Base-by-base conservation (phyloP, 1,140 invertebrate species). In the Drosophila tropicalis region DNA sequence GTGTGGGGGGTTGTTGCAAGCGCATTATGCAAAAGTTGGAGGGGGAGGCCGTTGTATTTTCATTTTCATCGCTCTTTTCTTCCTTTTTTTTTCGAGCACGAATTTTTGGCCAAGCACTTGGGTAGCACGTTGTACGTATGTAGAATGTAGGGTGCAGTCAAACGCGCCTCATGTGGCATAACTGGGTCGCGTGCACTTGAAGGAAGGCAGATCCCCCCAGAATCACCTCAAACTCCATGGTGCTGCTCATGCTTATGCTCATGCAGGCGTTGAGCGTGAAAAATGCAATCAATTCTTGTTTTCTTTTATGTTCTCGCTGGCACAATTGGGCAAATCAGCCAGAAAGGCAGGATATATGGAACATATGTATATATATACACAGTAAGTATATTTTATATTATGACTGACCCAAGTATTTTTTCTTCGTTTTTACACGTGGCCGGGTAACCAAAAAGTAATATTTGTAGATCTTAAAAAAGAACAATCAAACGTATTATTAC, bases 321-420 rank as follows among this genome's bases (percentile, higher is more conserved):
- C 73, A 76, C 73, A 76, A 76, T 76, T 76, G 73, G 73, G 73
- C 73, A 76, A 76, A 76, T 76, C 73, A 76, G 72, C 66, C 73
- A 55, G 73, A 76, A 64, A 54, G 60, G 22, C 72, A 75, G 73
- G 72, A 76, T 64, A 61, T 74, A 62, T 56, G 70, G 41, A 56
- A 73, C 25, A 56, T 55, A 72, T 62, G 15, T 15, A 68, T 55
- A 60, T 66, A 64, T 76, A 55, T 29, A 34, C 22, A 25, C 22
- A 25, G 5, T 29, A 29, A 29, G 29, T 29, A 10, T 58, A 47
- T 19, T 17, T 47, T 9, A 9, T 67, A 70, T 76, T 60, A 7
- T 36, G 55, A 34, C 7, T 36, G 56, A 72, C 58, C 72, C 65
- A 32, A 41, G 70, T 54, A 54, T 62, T 54, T 63, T 63, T 76